These are phyloP conservation scores for Romanogobio albipinnatus DNA, from an alignment of 2,113 vertebrate species.

Conservation along the genomic window DNA sequence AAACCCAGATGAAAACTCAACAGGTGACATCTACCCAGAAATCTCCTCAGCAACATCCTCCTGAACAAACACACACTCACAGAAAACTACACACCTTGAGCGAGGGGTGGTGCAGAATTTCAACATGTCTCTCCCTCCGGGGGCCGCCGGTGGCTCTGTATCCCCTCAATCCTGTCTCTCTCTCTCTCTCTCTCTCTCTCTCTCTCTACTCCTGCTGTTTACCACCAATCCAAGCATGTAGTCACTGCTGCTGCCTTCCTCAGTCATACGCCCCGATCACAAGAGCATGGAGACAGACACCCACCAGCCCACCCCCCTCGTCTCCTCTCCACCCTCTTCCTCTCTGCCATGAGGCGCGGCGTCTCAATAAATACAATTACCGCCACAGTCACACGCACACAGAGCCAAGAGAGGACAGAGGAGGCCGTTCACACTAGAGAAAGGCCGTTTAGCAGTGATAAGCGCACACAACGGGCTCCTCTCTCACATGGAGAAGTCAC, in stretches of 20 bases:
- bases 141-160: not conserved
- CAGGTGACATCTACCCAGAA: not conserved
- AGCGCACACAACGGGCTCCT: not conserved
- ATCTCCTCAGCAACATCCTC: not conserved
- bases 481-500: not conserved
- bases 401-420: not conserved
- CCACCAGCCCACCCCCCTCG: not conserved
- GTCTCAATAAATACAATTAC: constrained; percentile 30
- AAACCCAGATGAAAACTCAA: constrained; percentile 3
- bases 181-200: constrained; percentile 10
- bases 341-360: constrained; percentile 1
- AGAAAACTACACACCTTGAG: constrained; percentile 50
- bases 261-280: constrained; percentile 50
- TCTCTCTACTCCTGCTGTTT: constrained; percentile 5
- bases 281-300: constrained; percentile 41
- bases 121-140: constrained; percentile 43
- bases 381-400: not conserved
- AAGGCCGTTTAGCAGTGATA: not conserved
- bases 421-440: constrained; percentile 12
- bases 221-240: not conserved
- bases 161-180: constrained; percentile 1
- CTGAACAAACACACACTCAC: constrained; percentile 22
- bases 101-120: constrained; percentile 57
- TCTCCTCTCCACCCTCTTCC: not conserved
- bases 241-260: not conserved